phyloP scores from a whole-genome alignment of 2,113 vertebrate species.

The Anguilla japonica region DNA sequence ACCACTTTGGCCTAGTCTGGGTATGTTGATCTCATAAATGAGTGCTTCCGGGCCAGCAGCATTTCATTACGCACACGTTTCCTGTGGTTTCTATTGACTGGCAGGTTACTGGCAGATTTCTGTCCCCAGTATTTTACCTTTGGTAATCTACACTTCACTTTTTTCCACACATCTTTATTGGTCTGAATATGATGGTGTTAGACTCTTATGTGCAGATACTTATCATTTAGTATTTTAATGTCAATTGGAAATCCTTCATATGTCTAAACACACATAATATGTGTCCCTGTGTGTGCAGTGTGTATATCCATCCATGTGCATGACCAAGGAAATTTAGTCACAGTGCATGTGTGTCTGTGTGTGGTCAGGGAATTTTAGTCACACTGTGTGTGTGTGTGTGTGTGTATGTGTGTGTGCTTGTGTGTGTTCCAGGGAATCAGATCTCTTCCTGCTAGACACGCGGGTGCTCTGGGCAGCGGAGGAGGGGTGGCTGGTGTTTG shows the following conservation, averaged over 20 bases:
- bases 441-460: constrained; percentile 89
- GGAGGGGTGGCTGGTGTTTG: constrained; percentile 96
- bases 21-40: background rate
- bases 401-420: background rate
- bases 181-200: no score
- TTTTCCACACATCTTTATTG: background rate
- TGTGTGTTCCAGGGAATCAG: constrained; percentile 78
- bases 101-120: background rate
- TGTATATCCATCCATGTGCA: background rate
- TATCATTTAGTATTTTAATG: background rate
- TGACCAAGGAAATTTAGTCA: background rate
- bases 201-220: background rate
- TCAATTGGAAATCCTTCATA: no score
- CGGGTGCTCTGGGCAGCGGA: constrained; percentile 93
- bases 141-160: background rate
- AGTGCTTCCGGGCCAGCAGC: background rate
- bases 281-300: background rate
- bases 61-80: background rate
- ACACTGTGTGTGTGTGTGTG: background rate
- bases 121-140: background rate
- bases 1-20: background rate
- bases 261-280: no score
- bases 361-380: background rate
- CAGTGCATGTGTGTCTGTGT: background rate
- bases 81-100: background rate